These are phyloP conservation scores for Lepidurus couesii DNA, from an alignment of 1,140 invertebrate species.

Conservation along the genomic window DNA sequence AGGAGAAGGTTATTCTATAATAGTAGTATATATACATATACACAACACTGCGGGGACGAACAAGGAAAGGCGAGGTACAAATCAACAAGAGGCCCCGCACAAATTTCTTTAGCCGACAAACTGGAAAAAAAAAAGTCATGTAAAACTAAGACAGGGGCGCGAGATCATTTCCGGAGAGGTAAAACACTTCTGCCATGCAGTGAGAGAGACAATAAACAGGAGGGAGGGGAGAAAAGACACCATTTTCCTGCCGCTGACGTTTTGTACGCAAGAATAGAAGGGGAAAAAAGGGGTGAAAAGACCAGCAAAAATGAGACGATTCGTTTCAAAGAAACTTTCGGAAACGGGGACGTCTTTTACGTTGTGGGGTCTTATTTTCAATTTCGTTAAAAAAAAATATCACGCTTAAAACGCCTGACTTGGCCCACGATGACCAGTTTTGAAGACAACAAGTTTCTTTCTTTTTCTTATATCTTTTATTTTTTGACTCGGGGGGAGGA, in stretches of 20 bases:
- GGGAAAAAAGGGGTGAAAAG: neutral
- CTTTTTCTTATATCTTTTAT: neutral
- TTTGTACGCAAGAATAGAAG: neutral
- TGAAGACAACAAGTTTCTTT: neutral
- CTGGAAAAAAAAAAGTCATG: neutral
- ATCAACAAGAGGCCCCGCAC: neutral
- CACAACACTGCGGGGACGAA: neutral
- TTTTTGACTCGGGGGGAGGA: neutral
- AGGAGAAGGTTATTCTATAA: too few relatives aligned
- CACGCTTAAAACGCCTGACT: neutral
- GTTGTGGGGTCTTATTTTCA: neutral
- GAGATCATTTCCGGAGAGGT: slow-evolving; percentile 14
- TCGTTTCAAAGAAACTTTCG: neutral
- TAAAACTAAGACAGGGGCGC: neutral
- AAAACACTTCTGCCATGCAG: neutral
- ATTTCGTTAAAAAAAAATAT: neutral
- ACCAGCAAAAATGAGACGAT: neutral
- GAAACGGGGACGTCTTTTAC: neutral
- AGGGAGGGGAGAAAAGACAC: slow-evolving; percentile 1
- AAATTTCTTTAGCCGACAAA: slow-evolving; percentile 8
- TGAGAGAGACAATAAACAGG: neutral
- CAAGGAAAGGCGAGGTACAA: neutral
- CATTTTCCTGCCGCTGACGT: neutral
- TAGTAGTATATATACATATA: neutral
- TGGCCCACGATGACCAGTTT: neutral